phyloP scores from a whole-genome alignment of 2,113 vertebrate genomes.

The rat (Rattus norvegicus) region DNA sequence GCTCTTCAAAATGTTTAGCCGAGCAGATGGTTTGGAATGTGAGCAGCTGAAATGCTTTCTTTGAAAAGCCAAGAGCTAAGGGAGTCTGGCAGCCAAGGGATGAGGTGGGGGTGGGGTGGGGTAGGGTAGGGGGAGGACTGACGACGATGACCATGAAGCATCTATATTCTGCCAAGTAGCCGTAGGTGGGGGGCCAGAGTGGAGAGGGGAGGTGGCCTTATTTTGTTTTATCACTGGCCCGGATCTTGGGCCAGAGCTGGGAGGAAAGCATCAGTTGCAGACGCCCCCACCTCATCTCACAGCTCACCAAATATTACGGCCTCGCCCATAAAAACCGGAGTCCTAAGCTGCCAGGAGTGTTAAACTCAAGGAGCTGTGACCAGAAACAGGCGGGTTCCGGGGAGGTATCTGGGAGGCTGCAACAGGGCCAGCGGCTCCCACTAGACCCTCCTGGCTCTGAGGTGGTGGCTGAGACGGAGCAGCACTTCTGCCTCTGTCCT shows the following conservation, averaged over 20 bases:
- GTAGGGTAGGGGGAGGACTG: background rate
- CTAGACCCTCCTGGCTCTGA: background rate
- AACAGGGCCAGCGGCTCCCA: background rate
- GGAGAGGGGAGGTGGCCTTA: background rate
- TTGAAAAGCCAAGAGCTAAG: constrained; percentile 26
- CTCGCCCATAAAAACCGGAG: constrained; percentile 42
- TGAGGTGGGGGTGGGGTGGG: background rate
- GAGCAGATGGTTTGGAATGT: constrained; percentile 55
- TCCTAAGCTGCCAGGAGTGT: constrained; percentile 60
- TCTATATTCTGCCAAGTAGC: background rate
- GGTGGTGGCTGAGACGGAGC: background rate
- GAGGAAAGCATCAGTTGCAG: constrained; percentile 32
- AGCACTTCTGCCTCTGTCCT: constrained; percentile 42
- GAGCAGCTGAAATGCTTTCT: background rate
- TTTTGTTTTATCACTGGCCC: constrained; percentile 33
- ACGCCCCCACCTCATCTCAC: constrained; percentile 53
- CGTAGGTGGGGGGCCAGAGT: constrained; percentile 41
- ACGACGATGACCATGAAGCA: background rate
- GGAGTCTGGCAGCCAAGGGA: background rate
- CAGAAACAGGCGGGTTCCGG: constrained; percentile 47
- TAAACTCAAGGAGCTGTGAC: constrained; percentile 68
- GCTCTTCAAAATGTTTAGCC: constrained; percentile 54
- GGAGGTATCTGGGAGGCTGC: background rate
- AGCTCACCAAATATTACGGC: constrained; percentile 59
- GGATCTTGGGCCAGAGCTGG: background rate